Conservation (phyloP, 2,888 invertebrate genomes). For the Boloria selene region DNA sequence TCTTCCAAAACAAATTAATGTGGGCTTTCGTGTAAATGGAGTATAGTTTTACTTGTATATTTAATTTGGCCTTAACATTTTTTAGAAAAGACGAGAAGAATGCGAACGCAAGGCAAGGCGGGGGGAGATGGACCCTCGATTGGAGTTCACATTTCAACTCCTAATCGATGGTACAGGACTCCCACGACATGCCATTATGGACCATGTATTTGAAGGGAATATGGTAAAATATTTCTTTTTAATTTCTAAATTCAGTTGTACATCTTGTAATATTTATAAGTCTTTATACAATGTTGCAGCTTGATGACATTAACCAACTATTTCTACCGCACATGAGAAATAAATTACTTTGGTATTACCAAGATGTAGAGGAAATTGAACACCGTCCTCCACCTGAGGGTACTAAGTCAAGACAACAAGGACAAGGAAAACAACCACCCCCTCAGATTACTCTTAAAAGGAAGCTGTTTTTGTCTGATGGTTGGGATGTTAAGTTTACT, state of each 20-base stretch:
- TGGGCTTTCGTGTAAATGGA: not conserved
- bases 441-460: slow-evolving; percentile 83
- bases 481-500: slow-evolving; percentile 90
- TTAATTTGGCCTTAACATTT: slow-evolving; percentile 6
- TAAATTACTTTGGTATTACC: slow-evolving; percentile 94
- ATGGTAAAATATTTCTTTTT: slow-evolving; percentile 65
- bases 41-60: not conserved
- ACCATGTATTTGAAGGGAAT: slow-evolving; percentile 94
- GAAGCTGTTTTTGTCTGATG: slow-evolving; percentile 92
- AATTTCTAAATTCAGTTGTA: not conserved
- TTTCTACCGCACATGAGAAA: slow-evolving; percentile 93
- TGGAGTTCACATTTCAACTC: slow-evolving; percentile 95
- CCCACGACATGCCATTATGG: slow-evolving; percentile 92
- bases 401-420: slow-evolving; percentile 72
- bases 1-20: not conserved
- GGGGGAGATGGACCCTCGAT: slow-evolving; percentile 95
- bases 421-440: slow-evolving; percentile 70
- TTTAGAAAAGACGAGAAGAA: slow-evolving; percentile 90
- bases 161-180: slow-evolving; percentile 92
- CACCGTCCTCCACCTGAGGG: slow-evolving; percentile 73
- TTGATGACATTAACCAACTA: slow-evolving; percentile 93
- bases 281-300: slow-evolving; percentile 57
- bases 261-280: slow-evolving; percentile 6
- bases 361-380: slow-evolving; percentile 90
- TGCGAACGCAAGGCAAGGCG: slow-evolving; percentile 94